A percentile compares a stretch with the other conserved stretches of the same genome.
Conservation (phyloP, 2,888 invertebrate species). For the Cheilosia soror region DNA sequence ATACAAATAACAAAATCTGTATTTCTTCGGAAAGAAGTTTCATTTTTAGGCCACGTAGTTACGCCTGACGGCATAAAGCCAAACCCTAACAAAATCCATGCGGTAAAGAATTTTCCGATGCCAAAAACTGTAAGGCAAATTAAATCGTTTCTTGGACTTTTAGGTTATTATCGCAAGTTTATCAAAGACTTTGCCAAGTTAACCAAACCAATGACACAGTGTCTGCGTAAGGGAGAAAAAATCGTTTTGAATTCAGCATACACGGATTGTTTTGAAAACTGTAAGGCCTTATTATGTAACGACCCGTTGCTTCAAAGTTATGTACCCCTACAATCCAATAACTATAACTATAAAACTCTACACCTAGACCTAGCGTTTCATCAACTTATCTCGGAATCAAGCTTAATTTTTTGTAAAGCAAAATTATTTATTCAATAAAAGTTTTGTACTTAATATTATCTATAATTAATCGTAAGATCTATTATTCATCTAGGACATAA, state of each 20-base stretch:
- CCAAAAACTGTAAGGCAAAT: slow-evolving; percentile 70
- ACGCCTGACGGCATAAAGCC: slow-evolving; percentile 76
- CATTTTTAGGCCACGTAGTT: slow-evolving; percentile 78
- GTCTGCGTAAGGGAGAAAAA: slow-evolving; percentile 39
- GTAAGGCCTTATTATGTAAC: slow-evolving; percentile 56
- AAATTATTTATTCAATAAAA: too few species aligned
- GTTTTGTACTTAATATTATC: too few species aligned
- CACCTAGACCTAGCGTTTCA: too few species aligned
- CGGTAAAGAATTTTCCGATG: slow-evolving; percentile 68
- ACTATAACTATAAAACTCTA: too few species aligned
- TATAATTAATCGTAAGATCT: too few species aligned
- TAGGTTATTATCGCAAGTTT: slow-evolving; percentile 75
- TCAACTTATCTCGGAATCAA: too few species aligned
- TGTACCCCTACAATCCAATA: too few species aligned
- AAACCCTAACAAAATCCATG: slow-evolving; percentile 61
- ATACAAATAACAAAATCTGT: slow-evolving; percentile 77
- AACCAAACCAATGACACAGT: slow-evolving; percentile 65
- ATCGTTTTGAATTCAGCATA: slow-evolving; percentile 24
- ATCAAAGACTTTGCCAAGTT: slow-evolving; percentile 64
- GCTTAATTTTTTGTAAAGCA: too few species aligned
- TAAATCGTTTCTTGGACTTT: slow-evolving; percentile 63
- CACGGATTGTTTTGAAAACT: slow-evolving; percentile 45
- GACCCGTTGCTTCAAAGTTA: slow-evolving; percentile 79
- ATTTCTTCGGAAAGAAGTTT: slow-evolving; percentile 77
- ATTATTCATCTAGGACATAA: too few species aligned